phyloP scores from a whole-genome alignment of 2,888 invertebrate species.

The Andrena bucephala region DNA sequence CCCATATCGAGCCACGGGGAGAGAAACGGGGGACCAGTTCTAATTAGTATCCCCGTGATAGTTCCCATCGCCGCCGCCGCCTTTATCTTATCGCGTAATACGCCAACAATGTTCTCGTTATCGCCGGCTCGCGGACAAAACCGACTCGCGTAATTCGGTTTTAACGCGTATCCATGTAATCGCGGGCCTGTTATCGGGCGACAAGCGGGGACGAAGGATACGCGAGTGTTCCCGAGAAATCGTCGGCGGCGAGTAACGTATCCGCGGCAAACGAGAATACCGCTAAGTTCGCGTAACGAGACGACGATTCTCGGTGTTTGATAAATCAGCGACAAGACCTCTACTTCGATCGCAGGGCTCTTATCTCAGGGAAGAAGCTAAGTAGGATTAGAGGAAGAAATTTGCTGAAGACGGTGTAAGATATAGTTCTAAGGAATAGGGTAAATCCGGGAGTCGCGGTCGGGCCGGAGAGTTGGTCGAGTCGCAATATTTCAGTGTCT shows the following conservation, averaged over 20 bases:
- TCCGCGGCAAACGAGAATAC: background rate
- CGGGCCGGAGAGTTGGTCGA: too few relatives aligned
- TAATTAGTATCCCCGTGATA: conserved; percentile 55
- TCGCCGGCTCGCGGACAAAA: conserved; percentile 29
- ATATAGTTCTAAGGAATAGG: too few relatives aligned
- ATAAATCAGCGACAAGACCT: too few relatives aligned
- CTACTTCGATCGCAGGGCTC: too few relatives aligned
- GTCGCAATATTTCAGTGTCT: too few relatives aligned
- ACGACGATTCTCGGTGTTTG: too few relatives aligned
- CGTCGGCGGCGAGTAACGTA: background rate
- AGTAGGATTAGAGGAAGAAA: too few relatives aligned
- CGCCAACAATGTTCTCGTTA: conserved; percentile 54
- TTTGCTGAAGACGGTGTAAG: too few relatives aligned
- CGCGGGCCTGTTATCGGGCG: conserved; percentile 52
- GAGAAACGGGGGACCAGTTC: conserved; percentile 32
- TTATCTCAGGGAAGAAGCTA: too few relatives aligned
- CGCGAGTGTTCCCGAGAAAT: conserved; percentile 25
- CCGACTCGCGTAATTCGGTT: conserved; percentile 61
- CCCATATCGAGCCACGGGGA: conserved; percentile 7
- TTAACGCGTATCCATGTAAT: conserved; percentile 59
- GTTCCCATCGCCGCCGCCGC: conserved; percentile 7
- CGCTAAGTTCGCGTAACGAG: too few relatives aligned
- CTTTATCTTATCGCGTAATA: conserved; percentile 63
- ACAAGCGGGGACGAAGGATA: conserved; percentile 41
- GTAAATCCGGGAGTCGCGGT: too few relatives aligned